Evolutionary conservation across 2,113 vertebrate genomes (phyloP), one percentile per base, ranked within the genome.

Genomic region (Zosterops pallidus): DNA sequence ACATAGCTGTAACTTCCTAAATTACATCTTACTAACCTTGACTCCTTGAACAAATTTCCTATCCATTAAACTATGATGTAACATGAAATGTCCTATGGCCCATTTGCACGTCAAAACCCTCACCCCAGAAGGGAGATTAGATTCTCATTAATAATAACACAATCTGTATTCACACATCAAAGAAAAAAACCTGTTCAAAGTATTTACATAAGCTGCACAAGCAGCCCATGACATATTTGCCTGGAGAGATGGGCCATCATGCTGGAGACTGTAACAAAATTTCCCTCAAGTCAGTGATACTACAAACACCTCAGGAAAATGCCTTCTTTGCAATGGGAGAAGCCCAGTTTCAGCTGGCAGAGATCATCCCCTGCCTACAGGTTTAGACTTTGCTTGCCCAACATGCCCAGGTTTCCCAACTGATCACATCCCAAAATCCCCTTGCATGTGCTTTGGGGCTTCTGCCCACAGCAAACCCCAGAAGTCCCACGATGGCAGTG

Each of bases 401-500:
- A 29, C 24, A 6, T 1, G 3, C 8, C 41, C 33, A 62, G 11
- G 11, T 57, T 60, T 69, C 72, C 46, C 6, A 2, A 0, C 15
- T 4, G 67, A 57, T 10, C 49, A 44, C 21, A 76, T 33, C 24
- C 67, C 16, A 76, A 64, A 76, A 80, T 9, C 19, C 52, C 57
- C 26, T 20, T 9, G 14, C 1, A 0, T 22, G 31, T 11, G 41
- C 26, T 76, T 20, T 39, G 52, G 29, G n/a, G 26, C 14, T 93
- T 55, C 85, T 50, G 33, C 63, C 33, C 18, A 44, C 14, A 55
- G 67, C 33, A 77, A 53, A 46, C n/a, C 37, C 49, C 44, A 8
- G n/a, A 31, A 6, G 1, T 8, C 33, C 46, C 47, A 14, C 0
- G 1, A 46, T 9, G 14, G 33, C 53, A 76, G 1, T 8, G 18